Evolutionary conservation across 2,113 vertebrate species (phyloP).

Genomic region (Apodemus sylvaticus): DNA sequence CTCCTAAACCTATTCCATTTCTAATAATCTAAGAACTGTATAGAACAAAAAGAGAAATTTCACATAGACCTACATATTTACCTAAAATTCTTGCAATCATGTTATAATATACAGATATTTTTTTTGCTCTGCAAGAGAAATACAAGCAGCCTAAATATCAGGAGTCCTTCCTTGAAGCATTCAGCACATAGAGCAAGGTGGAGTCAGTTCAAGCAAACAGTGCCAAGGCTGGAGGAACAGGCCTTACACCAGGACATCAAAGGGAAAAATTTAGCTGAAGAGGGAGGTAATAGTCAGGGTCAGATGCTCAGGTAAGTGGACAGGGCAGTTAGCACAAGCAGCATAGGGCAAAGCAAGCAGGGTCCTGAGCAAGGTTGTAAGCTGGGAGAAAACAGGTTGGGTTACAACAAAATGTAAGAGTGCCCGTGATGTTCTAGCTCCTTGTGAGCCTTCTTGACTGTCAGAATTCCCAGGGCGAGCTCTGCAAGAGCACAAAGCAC

Average conservation of each 20-base stretch:
- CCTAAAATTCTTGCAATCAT: not conserved
- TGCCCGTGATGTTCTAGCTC: not conserved
- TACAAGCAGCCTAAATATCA: not conserved
- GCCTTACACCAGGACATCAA: no score
- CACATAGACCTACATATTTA: not conserved
- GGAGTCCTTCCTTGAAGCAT: not conserved
- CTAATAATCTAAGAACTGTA: not conserved
- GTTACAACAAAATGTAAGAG: not conserved
- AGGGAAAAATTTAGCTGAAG: not conserved
- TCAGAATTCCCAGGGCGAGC: not conserved
- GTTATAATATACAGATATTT: not conserved
- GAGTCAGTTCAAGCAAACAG: not conserved
- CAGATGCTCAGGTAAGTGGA: not conserved
- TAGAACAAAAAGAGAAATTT: not conserved
- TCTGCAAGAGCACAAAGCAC: not conserved
- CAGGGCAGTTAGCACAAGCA: not conserved
- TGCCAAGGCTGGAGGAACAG: fast-evolving
- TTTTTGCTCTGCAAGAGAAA: not conserved
- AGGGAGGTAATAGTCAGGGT: not conserved
- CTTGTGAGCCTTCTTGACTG: not conserved
- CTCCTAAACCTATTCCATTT: not conserved
- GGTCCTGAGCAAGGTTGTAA: not conserved
- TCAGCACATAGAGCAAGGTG: not conserved
- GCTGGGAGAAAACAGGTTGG: not conserved
- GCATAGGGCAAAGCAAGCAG: not conserved